Base-by-base conservation (phyloP, 2,797 vertebrate species). In the Allobates femoralis region DNA sequence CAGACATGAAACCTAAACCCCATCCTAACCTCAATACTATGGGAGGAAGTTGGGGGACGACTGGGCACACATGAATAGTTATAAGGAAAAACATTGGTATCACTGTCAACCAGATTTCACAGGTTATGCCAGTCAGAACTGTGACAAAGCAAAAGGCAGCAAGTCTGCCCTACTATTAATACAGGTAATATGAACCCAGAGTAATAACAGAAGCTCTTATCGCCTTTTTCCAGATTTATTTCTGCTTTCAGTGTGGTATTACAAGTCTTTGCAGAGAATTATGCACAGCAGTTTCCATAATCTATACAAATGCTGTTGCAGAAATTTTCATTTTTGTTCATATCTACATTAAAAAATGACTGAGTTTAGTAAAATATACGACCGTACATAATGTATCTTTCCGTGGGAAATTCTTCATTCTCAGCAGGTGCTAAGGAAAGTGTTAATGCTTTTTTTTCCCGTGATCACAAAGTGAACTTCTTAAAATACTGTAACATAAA, bases 231-330 rank as follows among this genome's bases (percentile, higher is more conserved):
- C 88, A 80, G 55, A 81, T 92, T 66, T 91, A 84, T 92, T 92
- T 92, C 84, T 88, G 75, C 92, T 91, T 90, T 73, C 60, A 84
- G n/a, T 87, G 86, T 79, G 32, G 64, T 71, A 89, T 90, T 77
- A 69, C 84, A 87, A 79, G 83, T 87, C 30, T 80, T 58, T 62
- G 88, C 46, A 4, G 81, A 79, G 87, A 80, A 81, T 56, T 85
- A 37, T 81, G 76, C 82, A 73, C 81, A 79, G 85, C 79, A 82
- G 79, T 82, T 80, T 73, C 51, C 87, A 74, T 89, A 88, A 84
- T 84, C 88, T 86, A 66, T 85, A 86, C 78, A 78, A 83, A 86
- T 67, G 64, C 80, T 69, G 32, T 82, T 86, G 58, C 80, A 67
- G 46, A 78, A 77, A 62, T 79, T 60, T 79, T 62, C 77, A 79